phyloP scores from a whole-genome alignment of 1,140 invertebrate genomes.

The Melipona quadrifasciata region DNA sequence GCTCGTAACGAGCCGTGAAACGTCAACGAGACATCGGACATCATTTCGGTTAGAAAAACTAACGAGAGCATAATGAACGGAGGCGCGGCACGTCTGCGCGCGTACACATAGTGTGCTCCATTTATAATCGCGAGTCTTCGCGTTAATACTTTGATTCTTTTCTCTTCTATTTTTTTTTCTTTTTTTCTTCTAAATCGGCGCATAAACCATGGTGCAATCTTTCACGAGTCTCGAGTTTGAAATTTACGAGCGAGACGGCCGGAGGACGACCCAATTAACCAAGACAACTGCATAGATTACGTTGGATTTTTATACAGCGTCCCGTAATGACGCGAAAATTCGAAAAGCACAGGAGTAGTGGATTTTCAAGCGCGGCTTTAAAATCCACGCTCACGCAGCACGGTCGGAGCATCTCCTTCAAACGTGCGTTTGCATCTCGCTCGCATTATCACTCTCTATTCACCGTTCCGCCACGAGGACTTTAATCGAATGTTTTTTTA shows the following conservation, averaged over 20 bases:
- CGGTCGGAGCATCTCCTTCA: neutral
- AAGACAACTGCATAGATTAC: neutral
- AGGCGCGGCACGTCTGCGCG: neutral
- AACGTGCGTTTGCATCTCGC: neutral
- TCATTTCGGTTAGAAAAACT: neutral
- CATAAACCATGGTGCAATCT: neutral
- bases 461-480: neutral
- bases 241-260: neutral
- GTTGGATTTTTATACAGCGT: neutral
- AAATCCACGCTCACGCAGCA: neutral
- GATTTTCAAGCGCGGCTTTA: neutral
- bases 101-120: neutral
- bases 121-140: neutral
- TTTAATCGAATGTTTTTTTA: slow-evolving; percentile 6
- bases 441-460: neutral
- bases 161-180: no score
- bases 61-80: neutral
- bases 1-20: slow-evolving; percentile 5
- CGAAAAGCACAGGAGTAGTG: neutral
- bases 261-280: slow-evolving; percentile 9
- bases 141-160: neutral
- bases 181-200: neutral
- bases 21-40: neutral
- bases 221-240: neutral
- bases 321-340: neutral